phyloP scores from a whole-genome alignment of 2,888 invertebrate species.

The Salticus scenicus region DNA sequence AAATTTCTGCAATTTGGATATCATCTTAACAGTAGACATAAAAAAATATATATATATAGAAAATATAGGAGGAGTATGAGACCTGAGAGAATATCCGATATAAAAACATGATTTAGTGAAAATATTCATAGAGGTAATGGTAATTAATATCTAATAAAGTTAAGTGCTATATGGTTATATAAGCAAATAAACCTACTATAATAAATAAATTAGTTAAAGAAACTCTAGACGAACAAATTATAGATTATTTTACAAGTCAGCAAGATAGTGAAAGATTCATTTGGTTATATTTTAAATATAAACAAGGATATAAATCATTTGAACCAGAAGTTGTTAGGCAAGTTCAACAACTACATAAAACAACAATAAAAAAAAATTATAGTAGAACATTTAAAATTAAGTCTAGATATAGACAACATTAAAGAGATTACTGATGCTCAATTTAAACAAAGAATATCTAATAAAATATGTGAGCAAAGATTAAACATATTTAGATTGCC shows the following conservation, averaged over 20 bases:
- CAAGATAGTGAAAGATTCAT: not conserved
- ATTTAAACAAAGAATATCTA: not conserved
- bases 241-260: slow-evolving; percentile 1
- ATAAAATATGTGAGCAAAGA: not conserved
- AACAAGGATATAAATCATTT: not conserved
- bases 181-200: not conserved
- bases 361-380: not conserved
- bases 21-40: too few relatives aligned
- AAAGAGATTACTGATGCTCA: not conserved
- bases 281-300: not conserved
- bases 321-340: not conserved
- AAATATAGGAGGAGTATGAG: too few relatives aligned
- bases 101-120: not conserved
- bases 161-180: not conserved
- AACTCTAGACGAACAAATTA: not conserved
- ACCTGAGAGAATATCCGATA: not conserved
- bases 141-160: not conserved
- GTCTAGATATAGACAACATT: slow-evolving; percentile 1
- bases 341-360: not conserved
- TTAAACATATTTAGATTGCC: too few relatives aligned
- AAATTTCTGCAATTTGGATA: too few relatives aligned
- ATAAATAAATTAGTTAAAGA: not conserved
- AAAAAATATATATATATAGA: too few relatives aligned
- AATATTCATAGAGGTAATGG: not conserved
- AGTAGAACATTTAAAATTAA: too few relatives aligned